Conservation (phyloP, 2,113 vertebrate species). For the Bungarus multicinctus region DNA sequence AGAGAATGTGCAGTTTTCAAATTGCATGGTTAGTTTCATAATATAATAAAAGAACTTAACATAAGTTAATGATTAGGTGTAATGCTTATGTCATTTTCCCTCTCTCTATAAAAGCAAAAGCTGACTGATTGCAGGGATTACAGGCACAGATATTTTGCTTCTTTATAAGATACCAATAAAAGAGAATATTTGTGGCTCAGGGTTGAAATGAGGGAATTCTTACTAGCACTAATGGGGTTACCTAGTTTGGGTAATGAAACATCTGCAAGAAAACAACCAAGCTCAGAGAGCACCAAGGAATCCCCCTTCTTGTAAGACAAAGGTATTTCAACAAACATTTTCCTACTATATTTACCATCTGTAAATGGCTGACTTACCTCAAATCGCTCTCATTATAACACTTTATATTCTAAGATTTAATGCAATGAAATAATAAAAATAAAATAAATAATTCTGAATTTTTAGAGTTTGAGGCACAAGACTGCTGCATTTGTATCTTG, state of each 20-base stretch:
- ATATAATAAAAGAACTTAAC: conserved; percentile 13
- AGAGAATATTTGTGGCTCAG: too few relatives aligned
- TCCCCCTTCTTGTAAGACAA: not conserved
- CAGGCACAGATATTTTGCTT: not conserved
- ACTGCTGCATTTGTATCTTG: not conserved
- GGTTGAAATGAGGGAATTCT: too few relatives aligned
- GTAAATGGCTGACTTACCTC: not conserved
- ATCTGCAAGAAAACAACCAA: too few relatives aligned
- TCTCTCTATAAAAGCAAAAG: not conserved
- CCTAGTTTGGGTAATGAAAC: too few relatives aligned
- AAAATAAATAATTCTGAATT: not conserved
- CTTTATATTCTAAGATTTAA: not conserved
- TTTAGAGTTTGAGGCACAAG: not conserved
- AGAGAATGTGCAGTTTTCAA: not conserved
- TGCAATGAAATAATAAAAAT: not conserved
- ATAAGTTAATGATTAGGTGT: not conserved
- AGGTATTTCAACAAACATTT: not conserved
- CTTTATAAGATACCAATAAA: not conserved
- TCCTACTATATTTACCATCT: not conserved
- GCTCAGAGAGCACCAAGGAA: too few relatives aligned
- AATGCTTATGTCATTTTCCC: conserved; percentile 12
- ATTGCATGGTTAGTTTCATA: not conserved
- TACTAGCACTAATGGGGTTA: too few relatives aligned
- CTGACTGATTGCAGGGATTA: not conserved
- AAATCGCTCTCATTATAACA: not conserved